These are phyloP conservation scores for Telenomus remus DNA, from an alignment of 1,140 invertebrate genomes.

Conservation along the genomic window DNA sequence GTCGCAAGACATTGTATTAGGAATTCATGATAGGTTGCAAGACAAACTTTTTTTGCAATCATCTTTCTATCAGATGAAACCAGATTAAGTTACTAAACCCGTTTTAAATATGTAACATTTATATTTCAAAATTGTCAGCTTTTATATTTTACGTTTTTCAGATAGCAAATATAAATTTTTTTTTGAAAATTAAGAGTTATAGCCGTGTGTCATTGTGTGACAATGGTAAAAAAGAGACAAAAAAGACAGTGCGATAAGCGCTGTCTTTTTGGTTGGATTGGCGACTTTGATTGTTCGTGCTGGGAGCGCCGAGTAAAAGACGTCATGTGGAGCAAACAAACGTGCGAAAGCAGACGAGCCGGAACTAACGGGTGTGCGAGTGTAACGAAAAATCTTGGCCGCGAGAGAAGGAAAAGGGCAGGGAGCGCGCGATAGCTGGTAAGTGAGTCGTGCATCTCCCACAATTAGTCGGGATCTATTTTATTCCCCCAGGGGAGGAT, in stretches of 20 bases:
- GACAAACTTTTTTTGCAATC: neutral
- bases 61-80: neutral
- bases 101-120: too few relatives aligned
- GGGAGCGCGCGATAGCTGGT: constrained; percentile 53
- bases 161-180: too few relatives aligned
- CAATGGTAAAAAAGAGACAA: constrained; percentile 35
- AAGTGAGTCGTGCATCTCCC: constrained; percentile 74
- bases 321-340: constrained; percentile 29
- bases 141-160: too few relatives aligned
- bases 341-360: constrained; percentile 48
- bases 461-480: constrained; percentile 75
- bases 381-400: constrained; percentile 24
- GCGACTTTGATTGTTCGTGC: constrained; percentile 61
- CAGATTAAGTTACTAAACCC: neutral
- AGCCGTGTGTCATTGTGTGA: constrained; percentile 41
- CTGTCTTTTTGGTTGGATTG: constrained; percentile 44
- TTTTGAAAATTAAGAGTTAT: too few relatives aligned
- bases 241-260: constrained; percentile 31
- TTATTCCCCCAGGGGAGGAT: constrained; percentile 69
- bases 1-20: neutral
- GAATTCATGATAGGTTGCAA: constrained; percentile 4
- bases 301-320: constrained; percentile 38
- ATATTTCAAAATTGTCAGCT: too few relatives aligned
- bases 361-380: constrained; percentile 35
- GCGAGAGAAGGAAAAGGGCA: constrained; percentile 15